Base-by-base conservation (phyloP, 2,888 invertebrate genomes). In the Drosophila anomelani region DNA sequence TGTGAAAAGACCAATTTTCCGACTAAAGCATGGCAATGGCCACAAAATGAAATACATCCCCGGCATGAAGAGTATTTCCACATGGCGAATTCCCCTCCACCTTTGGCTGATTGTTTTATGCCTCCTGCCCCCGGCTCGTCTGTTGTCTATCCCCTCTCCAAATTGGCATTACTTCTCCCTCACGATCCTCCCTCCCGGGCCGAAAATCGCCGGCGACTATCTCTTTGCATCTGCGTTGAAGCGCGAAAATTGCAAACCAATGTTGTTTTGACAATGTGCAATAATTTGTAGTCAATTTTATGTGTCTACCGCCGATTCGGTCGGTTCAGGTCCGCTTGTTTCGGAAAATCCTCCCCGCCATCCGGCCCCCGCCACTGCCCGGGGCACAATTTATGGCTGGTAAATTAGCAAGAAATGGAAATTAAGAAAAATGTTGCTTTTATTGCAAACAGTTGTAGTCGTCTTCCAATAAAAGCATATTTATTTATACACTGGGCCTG, bases 241-340 rank as follows among this genome's bases (percentile, higher is more conserved):
- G 87, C 89, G 90, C 85, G 89, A 85, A 91, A 91, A 90, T 91
- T 90, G 91, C 91, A 90, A 90, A 90, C 88, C 89, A 91, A 90
- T 90, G 91, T 90, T 91, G 86, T 88, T 90, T 88, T 91, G 91
- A 90, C 91, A 90, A 90, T 91, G 91, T 90, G 89, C 88, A 90
- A 91, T 90, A 91, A 89, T 90, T 88, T 90, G 88, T 75, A 82
- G 80, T 72, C 86, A 81, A 88, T 88, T 83, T 85, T 83, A 85
- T 88, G 84, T 88, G 88, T 83, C 82, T 83, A 88, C 83, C 80
- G 88, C 71, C 75, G 86, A 80, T 80, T 66, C 64, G 46, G 46
- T 71, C 72, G 79, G 81, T 86, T 86, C 86, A 62, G 81, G 78
- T 85, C 44, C 75, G 88, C 63, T 83, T 79, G 83, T 76, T 87